Base-by-base conservation (phyloP, 2,888 invertebrate species). In the Oscheius sp. region DNA sequence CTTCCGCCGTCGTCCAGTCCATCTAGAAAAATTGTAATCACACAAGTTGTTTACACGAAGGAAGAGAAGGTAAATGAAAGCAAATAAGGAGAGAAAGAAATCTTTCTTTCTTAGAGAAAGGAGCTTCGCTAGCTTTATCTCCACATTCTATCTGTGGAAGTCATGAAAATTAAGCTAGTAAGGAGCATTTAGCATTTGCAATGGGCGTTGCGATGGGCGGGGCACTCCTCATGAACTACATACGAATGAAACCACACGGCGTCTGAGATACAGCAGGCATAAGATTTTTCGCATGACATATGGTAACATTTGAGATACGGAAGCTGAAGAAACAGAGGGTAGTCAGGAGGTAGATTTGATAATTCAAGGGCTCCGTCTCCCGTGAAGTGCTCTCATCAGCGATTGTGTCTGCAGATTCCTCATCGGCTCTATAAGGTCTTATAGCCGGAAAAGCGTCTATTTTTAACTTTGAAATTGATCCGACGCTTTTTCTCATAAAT, bases 131-230 rank as follows among this genome's bases (percentile, higher is more conserved):
- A n/a, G n/a, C n/a, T n/a, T n/a, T n/a, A n/a, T n/a, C n/a, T n/a
- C n/a, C n/a, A n/a, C n/a, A n/a, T n/a, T n/a, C n/a, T n/a, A n/a
- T n/a, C n/a, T n/a, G n/a, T n/a, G n/a, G n/a, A 25, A 33, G 20
- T 55, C 8, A 33, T 6, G 6, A 55, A 55, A 55, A 61, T 61
- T 61, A 29, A 45, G 61, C 61, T 45, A 45, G 17, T 31, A 57
- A 52, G 50, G 27, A 52, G 15, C 45, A 45, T 42, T 39, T n/a
- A 61, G 61, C 61, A 61, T 61, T 45, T 45, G 61, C 61, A 61
- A 42, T 42, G 42, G 57, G 17, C 34, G 25, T n/a, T 33, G 34
- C 25, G 55, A 33, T 27, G 58, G 61, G 61, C 42, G 42, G 20
- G 61, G 61, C 55, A 27, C 45, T 37, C 42, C 61, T 42, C 29